These are phyloP conservation scores for Calcarius ornatus DNA, from an alignment of 2,113 vertebrate species.

Conservation along the genomic window DNA sequence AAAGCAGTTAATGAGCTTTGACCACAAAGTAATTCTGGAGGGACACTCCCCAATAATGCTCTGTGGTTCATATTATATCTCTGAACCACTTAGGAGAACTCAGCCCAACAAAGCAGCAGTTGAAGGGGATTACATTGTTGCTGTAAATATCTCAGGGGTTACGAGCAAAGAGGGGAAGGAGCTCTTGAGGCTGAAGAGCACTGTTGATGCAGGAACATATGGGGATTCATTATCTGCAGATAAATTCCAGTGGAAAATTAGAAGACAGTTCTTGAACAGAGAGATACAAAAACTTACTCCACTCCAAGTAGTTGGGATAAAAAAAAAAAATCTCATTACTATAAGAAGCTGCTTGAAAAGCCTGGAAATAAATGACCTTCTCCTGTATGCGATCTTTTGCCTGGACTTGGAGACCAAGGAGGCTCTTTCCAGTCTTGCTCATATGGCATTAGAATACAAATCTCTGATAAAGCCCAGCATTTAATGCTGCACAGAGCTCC, in stretches of 20 bases:
- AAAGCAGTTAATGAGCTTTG: background rate
- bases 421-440: background rate
- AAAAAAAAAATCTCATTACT: background rate
- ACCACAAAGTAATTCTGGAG: background rate
- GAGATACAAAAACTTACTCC: background rate
- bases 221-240: background rate
- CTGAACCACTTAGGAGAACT: background rate
- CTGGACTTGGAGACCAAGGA: background rate
- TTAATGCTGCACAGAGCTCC: background rate
- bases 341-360: background rate
- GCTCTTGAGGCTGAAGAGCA: background rate
- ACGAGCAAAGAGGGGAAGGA: constrained; percentile 9
- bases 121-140: background rate
- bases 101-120: background rate
- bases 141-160: background rate
- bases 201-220: background rate
- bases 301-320: background rate
- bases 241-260: background rate
- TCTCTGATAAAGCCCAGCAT: background rate
- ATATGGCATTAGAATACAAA: background rate
- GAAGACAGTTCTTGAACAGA: background rate
- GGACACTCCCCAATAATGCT: background rate
- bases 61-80: background rate
- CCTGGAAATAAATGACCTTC: background rate
- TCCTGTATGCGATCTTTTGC: background rate